phyloP scores from a whole-genome alignment of 2,113 vertebrate species.

The Podilymbus podiceps region DNA sequence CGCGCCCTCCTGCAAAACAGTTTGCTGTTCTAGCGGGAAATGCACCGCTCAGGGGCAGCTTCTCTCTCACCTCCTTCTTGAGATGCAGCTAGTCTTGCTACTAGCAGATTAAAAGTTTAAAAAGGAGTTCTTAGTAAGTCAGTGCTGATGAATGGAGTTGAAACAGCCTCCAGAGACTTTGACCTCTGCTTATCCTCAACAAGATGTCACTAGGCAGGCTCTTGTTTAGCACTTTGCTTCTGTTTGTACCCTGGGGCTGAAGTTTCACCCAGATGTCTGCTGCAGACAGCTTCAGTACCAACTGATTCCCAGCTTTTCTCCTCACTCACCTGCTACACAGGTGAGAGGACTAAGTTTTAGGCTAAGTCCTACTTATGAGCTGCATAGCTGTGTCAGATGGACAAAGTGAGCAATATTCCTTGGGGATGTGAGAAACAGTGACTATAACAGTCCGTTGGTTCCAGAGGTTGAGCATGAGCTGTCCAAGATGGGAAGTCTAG shows the following conservation, averaged over 20 bases:
- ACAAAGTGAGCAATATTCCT: not conserved
- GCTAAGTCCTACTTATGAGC: not conserved
- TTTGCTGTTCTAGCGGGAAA: not conserved
- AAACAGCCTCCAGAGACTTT: not conserved
- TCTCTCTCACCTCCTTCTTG: not conserved
- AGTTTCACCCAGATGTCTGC: not conserved
- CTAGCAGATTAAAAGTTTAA: not conserved
- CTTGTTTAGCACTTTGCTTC: not conserved
- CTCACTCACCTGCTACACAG: not conserved
- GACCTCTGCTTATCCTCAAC: not conserved
- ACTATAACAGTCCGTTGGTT: not conserved
- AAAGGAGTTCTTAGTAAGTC: not conserved
- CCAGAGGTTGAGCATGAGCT: not conserved
- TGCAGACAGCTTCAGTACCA: not conserved
- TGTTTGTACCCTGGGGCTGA: not conserved
- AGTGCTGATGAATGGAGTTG: not conserved
- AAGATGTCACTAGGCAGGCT: not conserved
- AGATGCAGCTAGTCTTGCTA: not conserved
- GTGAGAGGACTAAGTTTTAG: not conserved
- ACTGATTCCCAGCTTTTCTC: not conserved
- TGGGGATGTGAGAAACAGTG: not conserved
- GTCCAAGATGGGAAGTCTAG: not conserved
- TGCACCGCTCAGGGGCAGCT: not conserved
- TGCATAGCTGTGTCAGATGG: not conserved
- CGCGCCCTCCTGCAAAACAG: not conserved